These are phyloP conservation scores for Cuculus canorus DNA, from an alignment of 2,797 vertebrate species.

Conservation along the genomic window DNA sequence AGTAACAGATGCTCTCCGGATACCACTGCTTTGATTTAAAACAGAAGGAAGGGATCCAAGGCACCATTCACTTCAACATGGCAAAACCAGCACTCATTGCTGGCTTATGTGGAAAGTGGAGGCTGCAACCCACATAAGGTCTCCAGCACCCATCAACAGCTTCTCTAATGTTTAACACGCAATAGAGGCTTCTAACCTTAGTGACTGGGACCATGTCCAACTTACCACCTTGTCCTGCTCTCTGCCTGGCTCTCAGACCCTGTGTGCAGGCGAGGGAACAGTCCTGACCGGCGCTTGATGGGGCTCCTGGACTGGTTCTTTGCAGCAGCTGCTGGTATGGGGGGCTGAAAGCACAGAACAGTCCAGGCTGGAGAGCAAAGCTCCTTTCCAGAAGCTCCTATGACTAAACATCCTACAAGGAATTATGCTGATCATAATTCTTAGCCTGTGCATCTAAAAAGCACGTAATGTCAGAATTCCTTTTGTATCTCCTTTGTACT, in stretches of 20 bases:
- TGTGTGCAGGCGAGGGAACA: slow-evolving; percentile 94
- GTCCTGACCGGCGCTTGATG: slow-evolving; percentile 92
- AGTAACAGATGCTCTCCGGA: background rate
- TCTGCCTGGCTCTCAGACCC: slow-evolving; percentile 85
- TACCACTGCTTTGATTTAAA: background rate
- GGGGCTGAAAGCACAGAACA: slow-evolving; percentile 81
- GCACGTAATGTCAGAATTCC: background rate
- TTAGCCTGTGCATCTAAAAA: accelerated
- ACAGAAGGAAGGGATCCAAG: background rate
- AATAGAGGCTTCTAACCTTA: accelerated
- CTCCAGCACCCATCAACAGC: background rate
- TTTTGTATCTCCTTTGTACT: background rate
- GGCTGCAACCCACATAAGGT: background rate
- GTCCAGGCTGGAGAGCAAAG: background rate
- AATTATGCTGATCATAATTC: accelerated
- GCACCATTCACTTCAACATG: accelerated
- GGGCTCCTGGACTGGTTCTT: slow-evolving; percentile 95
- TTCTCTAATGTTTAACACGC: accelerated
- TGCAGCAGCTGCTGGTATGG: slow-evolving; percentile 72
- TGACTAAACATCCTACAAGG: accelerated
- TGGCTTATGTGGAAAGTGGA: no score
- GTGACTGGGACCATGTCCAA: background rate
- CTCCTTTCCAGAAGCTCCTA: background rate
- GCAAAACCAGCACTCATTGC: background rate
- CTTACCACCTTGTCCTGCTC: slow-evolving; percentile 84